Conservation (phyloP, 92 coral and sea anemone species). For the Epizoanthus ramosus region DNA sequence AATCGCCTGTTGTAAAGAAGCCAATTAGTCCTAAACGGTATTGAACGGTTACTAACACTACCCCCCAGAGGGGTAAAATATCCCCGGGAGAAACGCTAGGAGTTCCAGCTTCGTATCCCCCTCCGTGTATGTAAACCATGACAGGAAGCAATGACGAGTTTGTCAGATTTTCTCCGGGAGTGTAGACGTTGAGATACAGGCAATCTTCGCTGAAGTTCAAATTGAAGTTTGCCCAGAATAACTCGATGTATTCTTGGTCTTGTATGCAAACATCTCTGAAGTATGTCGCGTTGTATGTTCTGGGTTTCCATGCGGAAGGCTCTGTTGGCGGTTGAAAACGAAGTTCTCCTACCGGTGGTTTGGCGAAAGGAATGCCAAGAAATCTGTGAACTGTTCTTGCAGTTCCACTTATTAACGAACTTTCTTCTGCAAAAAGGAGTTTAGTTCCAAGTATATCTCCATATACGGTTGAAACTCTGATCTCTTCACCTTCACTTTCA, state of each 20-base stretch:
- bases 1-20: constrained; percentile 78
- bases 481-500: neutral
- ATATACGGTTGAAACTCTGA: constrained; percentile 12
- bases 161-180: constrained; percentile 42
- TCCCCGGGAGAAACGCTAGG: constrained; percentile 86
- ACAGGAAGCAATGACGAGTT: constrained; percentile 56
- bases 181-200: constrained; percentile 73
- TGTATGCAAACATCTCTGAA: constrained; percentile 74
- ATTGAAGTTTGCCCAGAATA: constrained; percentile 63
- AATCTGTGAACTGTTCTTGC: constrained; percentile 64
- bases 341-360: constrained; percentile 69
- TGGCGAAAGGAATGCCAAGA: constrained; percentile 84
- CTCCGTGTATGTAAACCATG: constrained; percentile 90
- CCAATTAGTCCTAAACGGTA: constrained; percentile 87
- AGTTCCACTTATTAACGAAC: constrained; percentile 26
- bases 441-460: constrained; percentile 31
- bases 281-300: constrained; percentile 65
- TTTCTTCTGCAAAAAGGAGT: constrained; percentile 1
- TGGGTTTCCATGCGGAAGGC: constrained; percentile 63
- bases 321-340: constrained; percentile 72
- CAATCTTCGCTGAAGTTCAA: constrained; percentile 50
- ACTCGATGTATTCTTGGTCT: constrained; percentile 59
- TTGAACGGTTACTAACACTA: constrained; percentile 85
- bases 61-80: constrained; percentile 79
- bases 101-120: constrained; percentile 87